These are phyloP conservation scores for Campopleginae sp. DNA, from an alignment of 2,888 invertebrate species.

Conservation along the genomic window DNA sequence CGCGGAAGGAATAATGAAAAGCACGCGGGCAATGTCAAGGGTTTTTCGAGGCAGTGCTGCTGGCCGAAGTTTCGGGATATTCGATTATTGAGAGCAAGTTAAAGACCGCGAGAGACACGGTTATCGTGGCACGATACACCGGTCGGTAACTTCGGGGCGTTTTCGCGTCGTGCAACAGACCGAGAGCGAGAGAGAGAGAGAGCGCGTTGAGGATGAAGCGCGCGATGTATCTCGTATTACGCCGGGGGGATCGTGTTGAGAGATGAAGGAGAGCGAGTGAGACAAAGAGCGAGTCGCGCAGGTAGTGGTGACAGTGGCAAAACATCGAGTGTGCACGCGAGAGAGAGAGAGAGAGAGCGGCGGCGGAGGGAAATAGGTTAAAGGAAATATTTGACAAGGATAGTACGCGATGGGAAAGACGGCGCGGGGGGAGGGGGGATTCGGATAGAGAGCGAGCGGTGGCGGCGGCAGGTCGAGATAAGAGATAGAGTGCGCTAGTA, in stretches of 20 bases:
- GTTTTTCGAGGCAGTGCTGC: not conserved
- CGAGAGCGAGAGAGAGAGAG: not conserved
- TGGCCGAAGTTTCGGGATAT: slow-evolving; percentile 83
- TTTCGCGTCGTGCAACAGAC: slow-evolving; percentile 60
- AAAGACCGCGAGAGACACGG: slow-evolving; percentile 64
- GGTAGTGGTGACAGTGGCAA: slow-evolving; percentile 36
- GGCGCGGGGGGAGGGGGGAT: slow-evolving; percentile 3
- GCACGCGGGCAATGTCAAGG: not conserved
- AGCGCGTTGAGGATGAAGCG: slow-evolving; percentile 16
- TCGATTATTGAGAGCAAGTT: slow-evolving; percentile 59
- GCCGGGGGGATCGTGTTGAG: slow-evolving; percentile 11
- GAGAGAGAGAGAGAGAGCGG: slow-evolving; percentile 24
- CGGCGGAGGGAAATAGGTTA: slow-evolving; percentile 31
- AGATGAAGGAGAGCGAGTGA: not conserved
- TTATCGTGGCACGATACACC: slow-evolving; percentile 65
- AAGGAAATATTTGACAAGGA: slow-evolving; percentile 30
- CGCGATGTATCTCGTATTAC: slow-evolving; percentile 11
- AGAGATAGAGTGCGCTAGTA: slow-evolving; percentile 60
- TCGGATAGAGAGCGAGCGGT: slow-evolving; percentile 27
- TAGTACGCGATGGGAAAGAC: slow-evolving; percentile 5
- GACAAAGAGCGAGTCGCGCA: slow-evolving; percentile 29
- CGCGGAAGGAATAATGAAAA: slow-evolving; percentile 9
- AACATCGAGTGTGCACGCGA: slow-evolving; percentile 54
- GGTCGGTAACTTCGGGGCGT: slow-evolving; percentile 65
- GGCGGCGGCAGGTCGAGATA: slow-evolving; percentile 26